phyloP scores from a whole-genome alignment of 1,140 invertebrate genomes.

The Brachionus manjavacas region DNA sequence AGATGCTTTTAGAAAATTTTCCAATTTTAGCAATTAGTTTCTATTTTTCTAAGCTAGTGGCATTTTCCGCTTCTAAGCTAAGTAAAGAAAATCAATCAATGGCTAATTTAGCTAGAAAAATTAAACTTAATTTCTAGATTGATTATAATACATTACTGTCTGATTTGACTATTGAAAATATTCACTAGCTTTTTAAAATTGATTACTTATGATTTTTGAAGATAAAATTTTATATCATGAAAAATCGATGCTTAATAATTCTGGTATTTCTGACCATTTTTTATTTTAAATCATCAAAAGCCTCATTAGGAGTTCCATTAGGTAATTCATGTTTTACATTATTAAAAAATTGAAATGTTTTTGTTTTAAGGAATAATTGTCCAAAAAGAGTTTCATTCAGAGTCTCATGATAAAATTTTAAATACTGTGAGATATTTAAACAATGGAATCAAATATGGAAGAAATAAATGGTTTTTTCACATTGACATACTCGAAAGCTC shows the following conservation, averaged over 20 bases:
- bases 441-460: slow-evolving; percentile 14
- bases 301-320: neutral
- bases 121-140: neutral
- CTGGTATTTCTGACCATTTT: neutral
- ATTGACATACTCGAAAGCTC: neutral
- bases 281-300: neutral
- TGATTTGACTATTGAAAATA: neutral
- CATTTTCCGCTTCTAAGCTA: neutral
- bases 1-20: neutral
- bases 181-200: neutral
- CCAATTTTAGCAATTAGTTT: neutral
- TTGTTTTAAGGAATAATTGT: slow-evolving; percentile 16
- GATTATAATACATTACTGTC: neutral
- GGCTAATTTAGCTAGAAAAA: neutral
- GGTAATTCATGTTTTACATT: neutral
- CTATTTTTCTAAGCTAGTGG: neutral
- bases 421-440: slow-evolving; percentile 38
- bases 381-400: neutral
- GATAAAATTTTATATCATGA: neutral
- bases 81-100: neutral
- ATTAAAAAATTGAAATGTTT: neutral
- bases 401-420: neutral
- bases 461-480: slow-evolving; percentile 36
- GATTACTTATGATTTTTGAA: too few relatives aligned
- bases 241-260: neutral